Evolutionary conservation across 2,113 vertebrate genomes (phyloP).

Genomic region (Scomber japonicus): DNA sequence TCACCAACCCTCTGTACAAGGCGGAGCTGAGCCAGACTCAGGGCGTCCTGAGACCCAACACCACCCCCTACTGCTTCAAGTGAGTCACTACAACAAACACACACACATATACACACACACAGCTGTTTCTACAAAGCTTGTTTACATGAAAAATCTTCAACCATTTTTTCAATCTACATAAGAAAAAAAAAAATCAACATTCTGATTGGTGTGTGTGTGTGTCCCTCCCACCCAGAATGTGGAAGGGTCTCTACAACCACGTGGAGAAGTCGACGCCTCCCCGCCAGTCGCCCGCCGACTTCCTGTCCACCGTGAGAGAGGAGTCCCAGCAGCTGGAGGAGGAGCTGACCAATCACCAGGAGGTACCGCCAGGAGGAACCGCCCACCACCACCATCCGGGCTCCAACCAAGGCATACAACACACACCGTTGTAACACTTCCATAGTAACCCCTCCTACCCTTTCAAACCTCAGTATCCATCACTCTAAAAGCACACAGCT

Average conservation of each 20-base stretch:
- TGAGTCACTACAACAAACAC: constrained; percentile 73
- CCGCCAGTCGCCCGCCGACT: constrained; percentile 90
- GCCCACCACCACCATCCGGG: constrained; percentile 69
- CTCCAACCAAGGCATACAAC: constrained; percentile 85
- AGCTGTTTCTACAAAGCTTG: too few species aligned
- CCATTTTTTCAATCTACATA: too few species aligned
- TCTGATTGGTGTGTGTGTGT: too few species aligned
- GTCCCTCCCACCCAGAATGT: constrained; percentile 84
- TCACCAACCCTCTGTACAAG: constrained; percentile 92
- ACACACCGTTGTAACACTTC: constrained; percentile 49
- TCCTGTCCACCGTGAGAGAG: constrained; percentile 84
- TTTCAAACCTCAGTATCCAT: neutral
- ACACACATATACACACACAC: neutral
- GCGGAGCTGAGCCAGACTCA: constrained; percentile 88
- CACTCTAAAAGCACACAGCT: neutral
- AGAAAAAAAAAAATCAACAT: too few species aligned
- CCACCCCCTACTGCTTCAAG: constrained; percentile 94
- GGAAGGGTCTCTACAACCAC: constrained; percentile 96
- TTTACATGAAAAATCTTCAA: too few species aligned
- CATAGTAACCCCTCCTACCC: neutral
- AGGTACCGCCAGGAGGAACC: constrained; percentile 84
- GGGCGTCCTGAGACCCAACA: constrained; percentile 87
- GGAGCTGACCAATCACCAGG: constrained; percentile 85
- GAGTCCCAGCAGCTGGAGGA: constrained; percentile 85
- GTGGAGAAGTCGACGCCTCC: constrained; percentile 89